Evolutionary conservation across 1,140 invertebrate species (phyloP).

Genomic region (Bombus sibiricus): DNA sequence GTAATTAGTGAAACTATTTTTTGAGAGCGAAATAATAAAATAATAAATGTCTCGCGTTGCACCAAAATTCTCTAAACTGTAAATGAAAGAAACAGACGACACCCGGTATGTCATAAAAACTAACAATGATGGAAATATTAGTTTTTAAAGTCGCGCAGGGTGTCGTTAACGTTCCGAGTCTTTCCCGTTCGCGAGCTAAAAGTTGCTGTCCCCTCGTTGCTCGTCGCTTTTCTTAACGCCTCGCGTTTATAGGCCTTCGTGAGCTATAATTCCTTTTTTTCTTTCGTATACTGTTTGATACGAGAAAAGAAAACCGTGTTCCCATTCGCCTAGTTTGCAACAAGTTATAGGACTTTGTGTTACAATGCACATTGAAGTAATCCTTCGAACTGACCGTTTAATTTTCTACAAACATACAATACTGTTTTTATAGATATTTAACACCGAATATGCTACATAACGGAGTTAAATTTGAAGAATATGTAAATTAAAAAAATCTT

Average conservation of each 20-base stretch:
- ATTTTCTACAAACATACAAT: not conserved
- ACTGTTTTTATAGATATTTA: not conserved
- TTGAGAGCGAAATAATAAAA: not conserved
- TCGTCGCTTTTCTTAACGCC: constrained; percentile 60
- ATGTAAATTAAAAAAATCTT: not conserved
- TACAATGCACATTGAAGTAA: not conserved
- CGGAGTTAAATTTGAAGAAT: not conserved
- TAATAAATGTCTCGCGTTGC: not conserved
- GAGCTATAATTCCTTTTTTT: constrained; percentile 45
- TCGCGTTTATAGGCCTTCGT: constrained; percentile 42
- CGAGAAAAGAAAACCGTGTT: constrained; percentile 30
- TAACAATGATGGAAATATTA: constrained; percentile 81
- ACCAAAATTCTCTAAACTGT: constrained; percentile 40
- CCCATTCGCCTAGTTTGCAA: constrained; percentile 10
- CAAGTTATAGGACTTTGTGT: constrained; percentile 6
- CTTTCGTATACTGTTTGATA: constrained; percentile 18
- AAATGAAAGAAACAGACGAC: constrained; percentile 55
- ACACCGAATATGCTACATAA: not conserved
- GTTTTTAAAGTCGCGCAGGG: constrained; percentile 78
- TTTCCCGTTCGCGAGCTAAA: constrained; percentile 45
- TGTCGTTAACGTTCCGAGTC: constrained; percentile 75
- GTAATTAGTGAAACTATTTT: not conserved
- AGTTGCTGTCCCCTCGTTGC: constrained; percentile 59
- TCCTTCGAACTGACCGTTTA: not conserved
- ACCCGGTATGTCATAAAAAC: constrained; percentile 73